These are phyloP conservation scores for Rhagologus leucostigma DNA, from an alignment of 2,113 vertebrate species.

Conservation along the genomic window DNA sequence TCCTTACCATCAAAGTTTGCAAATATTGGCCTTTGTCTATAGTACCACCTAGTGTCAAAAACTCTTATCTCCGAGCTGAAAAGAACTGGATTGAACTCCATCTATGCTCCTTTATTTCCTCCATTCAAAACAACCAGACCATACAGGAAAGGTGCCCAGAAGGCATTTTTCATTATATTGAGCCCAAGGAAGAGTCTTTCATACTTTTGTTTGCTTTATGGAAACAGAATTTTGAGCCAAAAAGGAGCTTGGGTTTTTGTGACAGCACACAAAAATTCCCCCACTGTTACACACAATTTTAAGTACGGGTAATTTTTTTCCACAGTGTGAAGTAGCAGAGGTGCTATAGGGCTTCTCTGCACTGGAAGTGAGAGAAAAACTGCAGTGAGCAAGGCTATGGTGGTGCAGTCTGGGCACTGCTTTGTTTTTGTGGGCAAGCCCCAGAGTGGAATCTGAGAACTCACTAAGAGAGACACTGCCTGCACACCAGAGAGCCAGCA, in stretches of 20 bases:
- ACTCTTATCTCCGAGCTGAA: neutral
- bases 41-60: constrained; percentile 67
- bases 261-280: neutral
- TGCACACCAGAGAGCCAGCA: neutral
- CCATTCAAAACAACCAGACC: neutral
- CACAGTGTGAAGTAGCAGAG: neutral
- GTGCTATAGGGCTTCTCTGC: neutral
- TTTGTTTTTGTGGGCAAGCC: neutral
- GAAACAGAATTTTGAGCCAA: neutral
- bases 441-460: neutral
- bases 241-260: neutral
- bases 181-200: neutral
- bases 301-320: neutral
- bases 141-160: neutral
- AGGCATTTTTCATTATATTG: neutral
- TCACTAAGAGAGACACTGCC: neutral
- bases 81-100: neutral
- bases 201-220: neutral
- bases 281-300: neutral
- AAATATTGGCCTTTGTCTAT: constrained; percentile 53
- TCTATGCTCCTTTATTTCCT: neutral
- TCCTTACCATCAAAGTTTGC: neutral
- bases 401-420: neutral
- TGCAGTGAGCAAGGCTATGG: neutral
- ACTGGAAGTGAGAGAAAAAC: neutral